Evolutionary conservation across 2,888 invertebrate genomes (phyloP).

Genomic region (Sepiola atlantica): DNA sequence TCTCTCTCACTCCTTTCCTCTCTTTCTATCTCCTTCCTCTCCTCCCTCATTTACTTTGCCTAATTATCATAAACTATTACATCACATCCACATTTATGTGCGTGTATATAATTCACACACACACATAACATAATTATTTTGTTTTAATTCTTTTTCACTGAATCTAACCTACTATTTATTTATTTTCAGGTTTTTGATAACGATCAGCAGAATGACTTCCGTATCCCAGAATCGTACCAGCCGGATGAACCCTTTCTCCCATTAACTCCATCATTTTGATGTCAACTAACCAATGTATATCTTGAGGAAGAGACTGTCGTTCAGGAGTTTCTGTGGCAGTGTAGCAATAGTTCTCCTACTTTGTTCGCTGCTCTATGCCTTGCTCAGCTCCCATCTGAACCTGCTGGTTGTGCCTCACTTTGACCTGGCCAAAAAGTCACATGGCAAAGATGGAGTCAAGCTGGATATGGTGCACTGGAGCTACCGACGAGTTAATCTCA

Average conservation of each 20-base stretch:
- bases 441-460: constrained; percentile 32
- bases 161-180: background rate
- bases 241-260: background rate
- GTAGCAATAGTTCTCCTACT: constrained; percentile 18
- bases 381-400: constrained; percentile 35
- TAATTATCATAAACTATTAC: too few relatives aligned
- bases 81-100: too few relatives aligned
- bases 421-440: background rate
- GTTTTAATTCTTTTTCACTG: background rate
- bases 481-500: background rate
- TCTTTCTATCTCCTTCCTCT: background rate
- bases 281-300: constrained; percentile 41
- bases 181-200: background rate
- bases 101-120: too few relatives aligned
- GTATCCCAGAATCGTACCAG: background rate
- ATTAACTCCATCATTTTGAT: background rate
- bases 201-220: background rate
- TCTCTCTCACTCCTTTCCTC: background rate
- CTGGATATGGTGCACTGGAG: background rate
- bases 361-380: constrained; percentile 42
- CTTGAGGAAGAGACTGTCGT: background rate
- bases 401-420: background rate
- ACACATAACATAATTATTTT: background rate
- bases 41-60: background rate
- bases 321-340: constrained; percentile 32